phyloP scores from a whole-genome alignment of 1,140 invertebrate species.

The Hylyphantes graminicola region DNA sequence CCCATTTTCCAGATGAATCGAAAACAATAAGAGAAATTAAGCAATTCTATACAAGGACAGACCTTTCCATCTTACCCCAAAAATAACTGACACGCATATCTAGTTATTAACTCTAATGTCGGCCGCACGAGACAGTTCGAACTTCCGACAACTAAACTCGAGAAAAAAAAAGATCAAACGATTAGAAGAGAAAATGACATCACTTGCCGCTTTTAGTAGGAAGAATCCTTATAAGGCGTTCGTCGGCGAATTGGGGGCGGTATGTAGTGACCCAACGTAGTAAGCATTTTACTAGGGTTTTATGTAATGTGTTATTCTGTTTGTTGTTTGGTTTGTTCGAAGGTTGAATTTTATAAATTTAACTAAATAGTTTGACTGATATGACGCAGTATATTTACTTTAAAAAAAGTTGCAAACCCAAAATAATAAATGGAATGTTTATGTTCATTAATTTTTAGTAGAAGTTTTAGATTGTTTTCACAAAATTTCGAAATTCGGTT shows the following conservation, averaged over 20 bases:
- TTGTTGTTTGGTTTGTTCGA: too few relatives aligned
- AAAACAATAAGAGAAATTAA: not conserved
- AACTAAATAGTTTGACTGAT: too few relatives aligned
- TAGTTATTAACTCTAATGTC: slow-evolving; percentile 14
- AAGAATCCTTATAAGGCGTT: slow-evolving; percentile 17
- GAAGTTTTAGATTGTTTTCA: too few relatives aligned
- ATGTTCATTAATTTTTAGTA: too few relatives aligned
- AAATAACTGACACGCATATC: slow-evolving; percentile 17
- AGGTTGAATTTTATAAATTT: too few relatives aligned
- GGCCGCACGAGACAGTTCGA: slow-evolving; percentile 12
- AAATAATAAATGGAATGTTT: too few relatives aligned
- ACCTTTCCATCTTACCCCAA: not conserved
- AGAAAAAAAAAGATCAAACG: slow-evolving; percentile 14
- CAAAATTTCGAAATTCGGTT: too few relatives aligned
- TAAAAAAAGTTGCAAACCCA: too few relatives aligned
- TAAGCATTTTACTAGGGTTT: too few relatives aligned
- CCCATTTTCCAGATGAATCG: too few relatives aligned
- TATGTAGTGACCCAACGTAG: not conserved
- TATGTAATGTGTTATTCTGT: too few relatives aligned
- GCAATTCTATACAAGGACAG: slow-evolving; percentile 21
- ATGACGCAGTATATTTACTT: too few relatives aligned
- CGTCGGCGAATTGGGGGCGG: not conserved
- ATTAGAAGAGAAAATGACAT: slow-evolving; percentile 18
- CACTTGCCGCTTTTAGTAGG: slow-evolving; percentile 1
- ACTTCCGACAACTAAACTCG: slow-evolving; percentile 9